phyloP scores from a whole-genome alignment of 2,888 invertebrate genomes.

The Phalera bucephala region DNA sequence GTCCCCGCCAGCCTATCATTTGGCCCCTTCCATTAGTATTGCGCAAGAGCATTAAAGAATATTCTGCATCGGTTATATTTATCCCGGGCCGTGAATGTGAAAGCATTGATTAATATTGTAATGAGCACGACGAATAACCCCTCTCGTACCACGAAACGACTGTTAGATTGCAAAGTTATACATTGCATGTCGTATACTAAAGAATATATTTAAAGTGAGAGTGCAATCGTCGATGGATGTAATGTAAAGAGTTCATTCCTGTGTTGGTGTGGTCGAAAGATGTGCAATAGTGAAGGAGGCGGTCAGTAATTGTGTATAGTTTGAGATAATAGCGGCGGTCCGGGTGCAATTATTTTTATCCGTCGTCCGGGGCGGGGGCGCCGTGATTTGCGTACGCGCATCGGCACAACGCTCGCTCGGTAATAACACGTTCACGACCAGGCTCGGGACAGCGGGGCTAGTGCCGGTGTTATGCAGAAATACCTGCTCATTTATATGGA shows the following conservation, averaged over 20 bases:
- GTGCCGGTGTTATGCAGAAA: neutral
- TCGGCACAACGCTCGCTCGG: conserved; percentile 25
- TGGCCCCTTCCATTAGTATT: conserved; percentile 52
- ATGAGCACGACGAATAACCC: conserved; percentile 61
- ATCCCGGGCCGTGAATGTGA: conserved; percentile 52
- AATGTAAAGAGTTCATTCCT: neutral
- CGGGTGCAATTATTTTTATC: conserved; percentile 71
- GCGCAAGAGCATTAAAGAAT: conserved; percentile 56
- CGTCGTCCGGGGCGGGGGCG: conserved; percentile 32
- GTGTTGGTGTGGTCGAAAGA: neutral
- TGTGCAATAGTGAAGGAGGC: conserved; percentile 26
- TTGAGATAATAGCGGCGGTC: conserved; percentile 62
- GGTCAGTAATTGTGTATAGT: conserved; percentile 72
- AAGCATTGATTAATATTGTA: conserved; percentile 77
- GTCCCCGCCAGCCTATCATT: conserved; percentile 43
- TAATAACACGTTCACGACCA: conserved; percentile 42
- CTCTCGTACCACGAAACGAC: conserved; percentile 29
- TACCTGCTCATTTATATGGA: neutral
- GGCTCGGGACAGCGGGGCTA: conserved; percentile 5
- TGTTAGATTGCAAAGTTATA: neutral
- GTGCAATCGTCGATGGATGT: conserved; percentile 7
- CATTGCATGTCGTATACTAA: neutral
- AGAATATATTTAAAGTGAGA: neutral
- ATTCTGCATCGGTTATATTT: conserved; percentile 55
- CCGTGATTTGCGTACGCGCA: conserved; percentile 69